Conservation (phyloP, 2,888 invertebrate species). For the Pogonocherus hispidulus region DNA sequence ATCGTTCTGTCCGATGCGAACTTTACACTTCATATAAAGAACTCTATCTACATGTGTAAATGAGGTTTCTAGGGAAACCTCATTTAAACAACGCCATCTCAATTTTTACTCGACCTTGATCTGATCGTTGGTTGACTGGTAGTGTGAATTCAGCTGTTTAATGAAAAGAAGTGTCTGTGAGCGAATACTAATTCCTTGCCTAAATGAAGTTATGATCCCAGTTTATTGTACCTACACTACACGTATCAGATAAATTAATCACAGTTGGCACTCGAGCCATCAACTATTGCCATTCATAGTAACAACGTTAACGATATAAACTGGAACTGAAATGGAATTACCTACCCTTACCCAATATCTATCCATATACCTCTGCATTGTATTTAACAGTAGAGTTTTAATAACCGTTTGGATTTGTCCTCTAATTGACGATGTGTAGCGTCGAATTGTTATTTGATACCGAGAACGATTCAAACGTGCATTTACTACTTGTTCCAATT, state of each 20-base stretch:
- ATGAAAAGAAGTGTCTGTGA: no score
- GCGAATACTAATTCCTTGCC: no score
- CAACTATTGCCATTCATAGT: constrained; percentile 12
- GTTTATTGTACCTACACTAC: not conserved
- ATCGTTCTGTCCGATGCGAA: no score
- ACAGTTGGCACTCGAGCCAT: constrained; percentile 3
- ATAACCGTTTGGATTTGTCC: constrained; percentile 50
- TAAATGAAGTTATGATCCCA: not conserved
- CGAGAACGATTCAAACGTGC: constrained; percentile 40
- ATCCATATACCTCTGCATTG: constrained; percentile 29
- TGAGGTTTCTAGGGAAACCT: no score
- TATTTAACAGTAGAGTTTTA: constrained; percentile 41
- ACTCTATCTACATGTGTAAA: no score
- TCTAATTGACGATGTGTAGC: constrained; percentile 52
- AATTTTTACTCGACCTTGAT: no score
- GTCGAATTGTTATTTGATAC: constrained; percentile 51
- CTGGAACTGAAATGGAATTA: constrained; percentile 36
- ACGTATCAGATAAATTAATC: constrained; percentile 14
- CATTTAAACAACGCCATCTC: no score
- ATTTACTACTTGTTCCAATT: constrained; percentile 48
- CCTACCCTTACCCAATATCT: constrained; percentile 24
- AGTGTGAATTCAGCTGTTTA: no score
- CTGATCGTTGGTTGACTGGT: no score
- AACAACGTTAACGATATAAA: constrained; percentile 21
- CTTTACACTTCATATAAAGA: no score